Base-by-base conservation (phyloP, 2,888 invertebrate genomes). In the Cantharis rufa region DNA sequence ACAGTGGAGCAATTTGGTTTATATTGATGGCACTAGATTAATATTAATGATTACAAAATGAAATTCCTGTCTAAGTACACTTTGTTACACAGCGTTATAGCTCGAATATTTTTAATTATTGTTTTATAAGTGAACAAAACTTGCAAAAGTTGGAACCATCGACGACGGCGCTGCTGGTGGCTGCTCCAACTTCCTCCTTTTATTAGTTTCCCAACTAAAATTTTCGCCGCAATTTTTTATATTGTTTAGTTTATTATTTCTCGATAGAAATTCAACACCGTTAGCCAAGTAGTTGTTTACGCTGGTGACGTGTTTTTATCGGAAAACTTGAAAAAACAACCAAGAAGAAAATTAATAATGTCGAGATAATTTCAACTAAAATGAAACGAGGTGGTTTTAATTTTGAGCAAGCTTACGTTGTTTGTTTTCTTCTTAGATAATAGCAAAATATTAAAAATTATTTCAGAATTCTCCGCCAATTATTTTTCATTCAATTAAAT, bases 11-110 rank as follows among this genome's bases (percentile, higher is more conserved):
- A 87, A 86, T 87, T 86, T 86, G 84, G 86, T 85, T 77, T 85
- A 86, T 87, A 87, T 87, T 86, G 86, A 87, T 87, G 87, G 86
- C 85, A 86, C 86, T 86, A 86, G 86, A 87, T 87, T 86, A 86
- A 86, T 86, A 87, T 87, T 87, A 87, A 87, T 86, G 87, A 86
- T 86, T 85, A 84, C 83, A 83, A 86, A 87, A 87, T 86, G 85
- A 86, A 87, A 87, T 86, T 87, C 86, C 86, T 81, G 82, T 83
- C 84, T 83, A 84, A 84, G 84, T 85, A 85, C 85, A 82, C 82
- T 84, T 84, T 81, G 85, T 84, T 85, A 85, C 82, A 84, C 84
- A 84, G 84, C 83, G 83, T 74, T 73, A 76, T 78, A 78, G 82
- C 80, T 82, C 82, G 83, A 83, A 83, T 83, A 83, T 84, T 85